Percentiles rank a stretch among this genome's conserved stretches.
Conservation (phyloP, 2,113 vertebrate genomes). For the Psephotus haematonotus region DNA sequence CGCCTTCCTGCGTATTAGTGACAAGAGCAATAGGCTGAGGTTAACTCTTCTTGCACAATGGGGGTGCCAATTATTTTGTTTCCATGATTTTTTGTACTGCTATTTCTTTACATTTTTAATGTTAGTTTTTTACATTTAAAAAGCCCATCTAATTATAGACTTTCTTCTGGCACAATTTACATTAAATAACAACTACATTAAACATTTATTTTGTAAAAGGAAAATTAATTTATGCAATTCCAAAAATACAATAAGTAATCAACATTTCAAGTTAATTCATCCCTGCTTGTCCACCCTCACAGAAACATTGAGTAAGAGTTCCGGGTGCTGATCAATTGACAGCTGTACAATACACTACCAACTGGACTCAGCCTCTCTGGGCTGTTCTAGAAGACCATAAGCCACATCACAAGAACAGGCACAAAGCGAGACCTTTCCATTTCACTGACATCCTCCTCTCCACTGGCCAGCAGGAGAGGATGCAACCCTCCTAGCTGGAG, state of each 20-base stretch:
- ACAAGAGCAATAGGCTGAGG: not conserved
- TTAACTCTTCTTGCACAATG: not conserved
- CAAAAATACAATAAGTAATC: not conserved
- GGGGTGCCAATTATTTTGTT: not conserved
- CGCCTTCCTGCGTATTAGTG: not conserved
- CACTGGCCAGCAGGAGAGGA: not conserved
- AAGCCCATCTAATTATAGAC: no score
- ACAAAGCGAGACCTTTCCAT: not conserved
- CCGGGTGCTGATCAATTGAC: not conserved
- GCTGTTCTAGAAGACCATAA: not conserved
- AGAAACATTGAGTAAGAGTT: not conserved
- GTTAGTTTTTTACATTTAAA: not conserved
- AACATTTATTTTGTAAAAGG: not conserved
- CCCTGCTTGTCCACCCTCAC: not conserved
- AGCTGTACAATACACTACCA: not conserved
- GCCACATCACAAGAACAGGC: not conserved
- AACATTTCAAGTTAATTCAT: not conserved
- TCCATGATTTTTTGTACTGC: not conserved
- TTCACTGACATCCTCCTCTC: no score
- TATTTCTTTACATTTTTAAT: not conserved
- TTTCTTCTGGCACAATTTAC: not conserved
- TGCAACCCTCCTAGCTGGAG: not conserved
- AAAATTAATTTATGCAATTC: not conserved
- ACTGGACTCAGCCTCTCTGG: not conserved
- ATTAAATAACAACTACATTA: not conserved